Conservation (phyloP, 1,140 invertebrate species). For the Listronotus bonariensis region DNA sequence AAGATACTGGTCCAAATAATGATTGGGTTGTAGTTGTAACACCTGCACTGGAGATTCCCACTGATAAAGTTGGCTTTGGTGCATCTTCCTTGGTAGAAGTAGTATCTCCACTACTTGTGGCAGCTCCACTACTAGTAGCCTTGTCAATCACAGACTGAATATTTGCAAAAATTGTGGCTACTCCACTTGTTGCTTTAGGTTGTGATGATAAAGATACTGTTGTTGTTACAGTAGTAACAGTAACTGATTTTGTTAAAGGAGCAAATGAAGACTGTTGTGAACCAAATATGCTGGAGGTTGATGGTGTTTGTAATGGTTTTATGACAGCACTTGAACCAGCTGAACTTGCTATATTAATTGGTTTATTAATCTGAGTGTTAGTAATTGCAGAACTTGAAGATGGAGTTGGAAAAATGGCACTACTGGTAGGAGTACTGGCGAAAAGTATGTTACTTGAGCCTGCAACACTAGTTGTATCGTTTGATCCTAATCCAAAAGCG, state of each 20-base stretch:
- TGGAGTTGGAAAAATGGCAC: background rate
- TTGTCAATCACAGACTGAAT: constrained; percentile 16
- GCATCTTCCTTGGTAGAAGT: background rate
- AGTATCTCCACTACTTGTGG: background rate
- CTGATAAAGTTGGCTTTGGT: background rate
- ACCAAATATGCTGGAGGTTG: background rate
- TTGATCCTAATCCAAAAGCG: background rate
- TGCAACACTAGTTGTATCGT: background rate
- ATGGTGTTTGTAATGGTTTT: background rate
- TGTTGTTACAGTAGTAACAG: background rate
- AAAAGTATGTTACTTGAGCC: background rate
- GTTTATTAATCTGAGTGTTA: background rate
- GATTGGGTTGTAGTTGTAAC: constrained; percentile 13
- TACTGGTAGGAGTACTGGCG: background rate
- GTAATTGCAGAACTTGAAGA: background rate
- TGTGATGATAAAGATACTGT: background rate
- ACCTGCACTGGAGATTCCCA: background rate
- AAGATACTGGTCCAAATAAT: constrained; percentile 3
- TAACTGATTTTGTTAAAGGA: background rate
- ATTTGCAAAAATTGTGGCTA: constrained; percentile 9
- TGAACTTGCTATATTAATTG: background rate
- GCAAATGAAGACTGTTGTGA: background rate
- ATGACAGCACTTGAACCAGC: no score
- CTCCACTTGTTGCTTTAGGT: constrained; percentile 7
- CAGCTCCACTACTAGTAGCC: background rate